Conservation (phyloP, 2,888 invertebrate genomes). For the Meganola albula region DNA sequence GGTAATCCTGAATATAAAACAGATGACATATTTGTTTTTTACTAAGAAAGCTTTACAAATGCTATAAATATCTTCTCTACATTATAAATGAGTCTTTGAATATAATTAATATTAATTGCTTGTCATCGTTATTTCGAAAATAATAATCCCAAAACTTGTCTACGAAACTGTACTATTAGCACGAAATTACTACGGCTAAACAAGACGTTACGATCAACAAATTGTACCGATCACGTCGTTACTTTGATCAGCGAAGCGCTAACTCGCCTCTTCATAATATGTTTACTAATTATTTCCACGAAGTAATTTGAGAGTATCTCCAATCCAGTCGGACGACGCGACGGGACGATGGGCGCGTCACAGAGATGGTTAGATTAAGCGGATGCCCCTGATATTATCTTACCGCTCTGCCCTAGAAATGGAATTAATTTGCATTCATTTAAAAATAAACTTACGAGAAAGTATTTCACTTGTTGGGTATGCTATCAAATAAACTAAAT, state of each 20-base stretch:
- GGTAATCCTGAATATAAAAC: too few relatives aligned
- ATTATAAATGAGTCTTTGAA: too few relatives aligned
- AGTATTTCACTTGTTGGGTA: slow-evolving; percentile 36
- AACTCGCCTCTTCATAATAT: slow-evolving; percentile 34
- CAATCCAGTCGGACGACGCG: slow-evolving; percentile 31
- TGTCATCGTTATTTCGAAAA: too few relatives aligned
- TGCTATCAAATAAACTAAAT: slow-evolving; percentile 36
- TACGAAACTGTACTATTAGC: too few relatives aligned
- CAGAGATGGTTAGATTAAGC: slow-evolving; percentile 45
- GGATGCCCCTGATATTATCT: slow-evolving; percentile 53
- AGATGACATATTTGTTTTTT: too few relatives aligned
- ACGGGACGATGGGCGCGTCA: slow-evolving; percentile 41
- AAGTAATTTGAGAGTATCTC: slow-evolving; percentile 39
- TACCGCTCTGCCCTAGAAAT: slow-evolving; percentile 49
- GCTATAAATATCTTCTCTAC: too few relatives aligned
- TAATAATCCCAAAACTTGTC: too few relatives aligned
- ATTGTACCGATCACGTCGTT: slow-evolving; percentile 29
- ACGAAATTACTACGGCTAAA: slow-evolving; percentile 27
- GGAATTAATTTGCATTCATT: slow-evolving; percentile 55
- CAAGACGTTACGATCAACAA: slow-evolving; percentile 34
- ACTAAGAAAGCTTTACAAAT: too few relatives aligned
- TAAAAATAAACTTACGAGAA: slow-evolving; percentile 39
- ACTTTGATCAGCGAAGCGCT: slow-evolving; percentile 35
- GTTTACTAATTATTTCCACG: slow-evolving; percentile 44
- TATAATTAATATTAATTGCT: too few relatives aligned